Evolutionary conservation across 1,140 invertebrate genomes (phyloP), one percentile per base, ranked within the genome.

Genomic region (Atopsyche davidsoni): DNA sequence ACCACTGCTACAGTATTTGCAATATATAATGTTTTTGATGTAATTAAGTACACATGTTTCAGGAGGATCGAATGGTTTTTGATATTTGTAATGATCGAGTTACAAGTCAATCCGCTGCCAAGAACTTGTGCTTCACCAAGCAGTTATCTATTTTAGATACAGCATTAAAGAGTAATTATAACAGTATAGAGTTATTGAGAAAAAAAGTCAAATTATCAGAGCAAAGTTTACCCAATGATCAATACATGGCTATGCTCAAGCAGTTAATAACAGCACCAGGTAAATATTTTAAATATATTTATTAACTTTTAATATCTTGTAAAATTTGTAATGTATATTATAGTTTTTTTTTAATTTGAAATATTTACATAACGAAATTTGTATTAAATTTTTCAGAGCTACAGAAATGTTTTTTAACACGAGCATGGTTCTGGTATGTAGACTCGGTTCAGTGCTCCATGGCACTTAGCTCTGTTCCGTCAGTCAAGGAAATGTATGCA

Each of bases 341-440:
- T 14, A 11, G 6, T 45, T 28, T 16, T 45, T 35, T 3, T 24
- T 25, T 4, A n/a, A 2, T 2, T 25, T n/a, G 3, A 3, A 24
- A 23, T 42, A 42, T 42, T 24, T 13, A 14, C 11, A 25, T 28
- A 42, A 42, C 16, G 4, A 39, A 18, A 9, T 39, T 19, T 38
- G 10, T 16, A 46, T 39, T 18, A 34, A 38, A 6, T 42, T 42
- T 47, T 47, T 17, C 49, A 58, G 55, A 53, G 13, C 36, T 58
- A 25, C 40, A 31, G 16, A 44, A 16, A 17, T 6, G 16, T 4
- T 24, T 51, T 11, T 21, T 58, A 16, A 48, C 31, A 2, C 31
- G 45, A 3, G 44, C 49, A 14, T 58, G 57, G 57, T 52, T 48
- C 25, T 58, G 57, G 57, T 58, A 58, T 24, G 39, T 58, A 21